These are phyloP conservation scores for Pollimyrus isidori DNA, from an alignment of 2,113 vertebrate genomes.

Conservation along the genomic window DNA sequence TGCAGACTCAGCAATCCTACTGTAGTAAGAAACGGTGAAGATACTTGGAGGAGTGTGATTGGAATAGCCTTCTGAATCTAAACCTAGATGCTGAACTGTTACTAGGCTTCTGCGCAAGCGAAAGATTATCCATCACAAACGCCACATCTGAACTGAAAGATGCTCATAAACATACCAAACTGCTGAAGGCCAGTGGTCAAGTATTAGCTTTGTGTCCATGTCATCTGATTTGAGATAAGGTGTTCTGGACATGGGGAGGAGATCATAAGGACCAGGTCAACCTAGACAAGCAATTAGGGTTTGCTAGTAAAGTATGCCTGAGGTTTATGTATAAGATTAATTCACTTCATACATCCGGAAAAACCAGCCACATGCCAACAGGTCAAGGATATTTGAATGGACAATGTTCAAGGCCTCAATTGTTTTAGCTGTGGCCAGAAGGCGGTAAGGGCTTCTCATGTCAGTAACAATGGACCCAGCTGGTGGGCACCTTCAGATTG, in stretches of 20 bases:
- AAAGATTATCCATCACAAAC: neutral
- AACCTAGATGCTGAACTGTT: neutral
- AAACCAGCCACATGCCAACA: neutral
- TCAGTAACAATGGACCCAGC: neutral
- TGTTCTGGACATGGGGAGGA: neutral
- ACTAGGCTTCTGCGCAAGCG: neutral
- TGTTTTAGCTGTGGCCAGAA: neutral
- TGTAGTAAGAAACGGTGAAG: neutral
- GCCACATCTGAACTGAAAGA: neutral
- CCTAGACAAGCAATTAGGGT: neutral
- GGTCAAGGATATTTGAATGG: neutral
- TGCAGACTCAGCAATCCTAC: neutral
- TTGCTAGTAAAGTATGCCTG: neutral
- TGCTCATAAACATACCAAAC: neutral
- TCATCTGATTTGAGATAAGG: neutral
- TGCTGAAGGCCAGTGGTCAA: neutral
- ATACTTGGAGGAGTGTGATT: neutral
- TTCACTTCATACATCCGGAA: neutral
- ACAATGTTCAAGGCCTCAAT: neutral
- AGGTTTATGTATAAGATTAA: neutral
- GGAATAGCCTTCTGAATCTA: neutral
- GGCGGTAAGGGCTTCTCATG: neutral
- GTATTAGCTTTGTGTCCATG: neutral
- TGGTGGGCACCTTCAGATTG: neutral
- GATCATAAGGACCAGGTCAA: neutral